Evolutionary conservation across 2,888 invertebrate genomes (phyloP), one percentile per base, ranked within the genome.

Genomic region (Erebia aethiops): DNA sequence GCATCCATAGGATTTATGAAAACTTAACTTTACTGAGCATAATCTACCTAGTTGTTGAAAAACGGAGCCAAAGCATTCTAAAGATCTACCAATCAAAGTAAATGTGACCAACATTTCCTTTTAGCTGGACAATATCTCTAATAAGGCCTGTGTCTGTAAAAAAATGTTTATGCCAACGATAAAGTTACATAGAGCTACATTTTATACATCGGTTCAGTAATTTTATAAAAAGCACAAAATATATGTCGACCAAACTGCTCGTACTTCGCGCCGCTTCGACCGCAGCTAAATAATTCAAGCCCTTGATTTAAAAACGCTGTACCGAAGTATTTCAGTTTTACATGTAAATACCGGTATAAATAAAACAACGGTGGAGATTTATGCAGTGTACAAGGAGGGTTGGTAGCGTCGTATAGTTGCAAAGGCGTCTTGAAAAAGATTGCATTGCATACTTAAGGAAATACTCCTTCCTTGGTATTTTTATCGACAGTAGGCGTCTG

Each of bases 241-340:
- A 61, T n/a, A 61, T 61, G 46, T 61, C 13, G 43, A 62, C 18
- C 18, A 14, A 8, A 18, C 46, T 18, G 61, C 16, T 18, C 21
- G 61, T 21, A 62, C 52, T 51, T 41, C 58, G 57, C 65, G 16
- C 46, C 51, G 41, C 49, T 69, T 18, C 52, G 65, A 70, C 57
- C 70, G 56, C 58, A 49, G 43, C 64, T 70, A 58, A 70, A 70
- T 70, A 70, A 65, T 70, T 64, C 70, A 70, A 41, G 68, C 43
- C 61, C 69, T 69, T 69, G 69, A 69, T 67, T 69, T 56, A 69
- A 69, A 69, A 69, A 69, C 62, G 69, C 69, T 54, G 43, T 69
- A n/a, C 69, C 62, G 52, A 41, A 51, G 69, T 62, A 52, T 69
- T 62, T 62, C 54, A 62, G 69, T 62, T 54, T 41, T 54, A 51